phyloP scores from a whole-genome alignment of 2,113 vertebrate species.

The Lontra canadensis region DNA sequence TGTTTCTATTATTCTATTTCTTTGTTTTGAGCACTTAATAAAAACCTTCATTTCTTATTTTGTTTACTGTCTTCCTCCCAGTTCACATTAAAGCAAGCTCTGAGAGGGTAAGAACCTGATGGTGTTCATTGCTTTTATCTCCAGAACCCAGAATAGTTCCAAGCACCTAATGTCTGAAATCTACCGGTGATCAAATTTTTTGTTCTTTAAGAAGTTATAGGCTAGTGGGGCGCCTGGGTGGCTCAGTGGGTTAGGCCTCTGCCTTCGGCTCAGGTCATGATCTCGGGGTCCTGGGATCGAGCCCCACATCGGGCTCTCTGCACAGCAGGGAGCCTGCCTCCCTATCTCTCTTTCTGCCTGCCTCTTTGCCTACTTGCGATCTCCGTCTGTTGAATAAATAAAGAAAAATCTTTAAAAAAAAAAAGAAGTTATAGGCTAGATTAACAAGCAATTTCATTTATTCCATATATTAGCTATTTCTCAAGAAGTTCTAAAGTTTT shows the following conservation, averaged over 20 bases:
- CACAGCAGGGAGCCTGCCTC: too few relatives aligned
- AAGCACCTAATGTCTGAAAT: not conserved
- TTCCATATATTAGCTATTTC: constrained; percentile 5
- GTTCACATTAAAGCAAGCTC: not conserved
- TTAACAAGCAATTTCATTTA: constrained; percentile 1
- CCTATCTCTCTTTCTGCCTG: too few relatives aligned
- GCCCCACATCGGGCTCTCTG: too few relatives aligned
- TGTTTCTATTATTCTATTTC: too few relatives aligned
- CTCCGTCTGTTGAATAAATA: too few relatives aligned
- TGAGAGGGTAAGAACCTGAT: not conserved
- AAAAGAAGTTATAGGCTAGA: not conserved
- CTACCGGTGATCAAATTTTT: not conserved
- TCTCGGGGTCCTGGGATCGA: too few relatives aligned
- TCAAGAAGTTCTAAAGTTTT: not conserved
- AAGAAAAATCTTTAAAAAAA: too few relatives aligned
- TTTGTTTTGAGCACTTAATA: not conserved
- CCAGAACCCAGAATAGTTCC: not conserved
- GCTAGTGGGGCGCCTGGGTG: too few relatives aligned
- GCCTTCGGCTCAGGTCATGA: too few relatives aligned
- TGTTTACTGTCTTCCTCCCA: not conserved
- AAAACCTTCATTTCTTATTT: not conserved
- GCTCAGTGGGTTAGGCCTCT: too few relatives aligned
- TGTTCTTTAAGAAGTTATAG: not conserved
- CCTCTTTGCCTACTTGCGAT: too few relatives aligned
- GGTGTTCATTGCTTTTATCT: not conserved